These are phyloP conservation scores for Listronotus oregonensis DNA, from an alignment of 1,140 invertebrate species.

Conservation along the genomic window DNA sequence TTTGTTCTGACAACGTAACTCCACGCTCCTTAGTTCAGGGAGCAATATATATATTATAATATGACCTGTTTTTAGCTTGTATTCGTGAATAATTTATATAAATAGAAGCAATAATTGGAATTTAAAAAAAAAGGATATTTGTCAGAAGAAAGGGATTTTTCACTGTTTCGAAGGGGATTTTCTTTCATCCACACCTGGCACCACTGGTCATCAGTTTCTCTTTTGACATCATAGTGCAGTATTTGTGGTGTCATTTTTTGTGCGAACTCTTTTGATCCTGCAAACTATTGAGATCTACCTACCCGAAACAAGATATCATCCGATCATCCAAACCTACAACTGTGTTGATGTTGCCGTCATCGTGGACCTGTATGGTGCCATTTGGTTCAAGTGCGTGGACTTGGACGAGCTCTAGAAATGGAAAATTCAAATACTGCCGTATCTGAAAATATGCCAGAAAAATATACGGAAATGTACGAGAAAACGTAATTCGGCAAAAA, in stretches of 20 bases:
- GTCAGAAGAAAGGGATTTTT: no score
- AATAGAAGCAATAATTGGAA: no score
- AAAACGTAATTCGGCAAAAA: constrained; percentile 1
- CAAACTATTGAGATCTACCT: constrained; percentile 1
- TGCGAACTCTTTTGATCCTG: constrained; percentile 1
- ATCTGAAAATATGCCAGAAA: constrained; percentile 1
- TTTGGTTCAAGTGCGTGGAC: constrained; percentile 1
- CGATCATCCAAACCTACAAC: constrained; percentile 1
- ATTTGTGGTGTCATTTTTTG: constrained; percentile 1
- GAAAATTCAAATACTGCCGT: constrained; percentile 1
- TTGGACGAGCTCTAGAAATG: constrained; percentile 1
- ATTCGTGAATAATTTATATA: no score
- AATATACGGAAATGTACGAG: constrained; percentile 1
- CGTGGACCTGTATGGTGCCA: constrained; percentile 1
- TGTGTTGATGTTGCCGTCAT: constrained; percentile 1
- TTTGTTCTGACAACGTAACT: no score
- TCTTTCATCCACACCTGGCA: no score
- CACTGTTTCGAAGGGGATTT: no score
- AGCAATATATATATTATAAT: no score
- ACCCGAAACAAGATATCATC: constrained; percentile 1
- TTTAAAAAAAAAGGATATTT: no score
- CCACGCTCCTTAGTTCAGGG: no score
- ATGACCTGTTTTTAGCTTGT: no score
- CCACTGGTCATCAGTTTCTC: background rate
- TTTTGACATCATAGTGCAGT: constrained; percentile 1